Conservation (phyloP, 2,888 invertebrate genomes). For the Dasysyrphus albostriatus region DNA sequence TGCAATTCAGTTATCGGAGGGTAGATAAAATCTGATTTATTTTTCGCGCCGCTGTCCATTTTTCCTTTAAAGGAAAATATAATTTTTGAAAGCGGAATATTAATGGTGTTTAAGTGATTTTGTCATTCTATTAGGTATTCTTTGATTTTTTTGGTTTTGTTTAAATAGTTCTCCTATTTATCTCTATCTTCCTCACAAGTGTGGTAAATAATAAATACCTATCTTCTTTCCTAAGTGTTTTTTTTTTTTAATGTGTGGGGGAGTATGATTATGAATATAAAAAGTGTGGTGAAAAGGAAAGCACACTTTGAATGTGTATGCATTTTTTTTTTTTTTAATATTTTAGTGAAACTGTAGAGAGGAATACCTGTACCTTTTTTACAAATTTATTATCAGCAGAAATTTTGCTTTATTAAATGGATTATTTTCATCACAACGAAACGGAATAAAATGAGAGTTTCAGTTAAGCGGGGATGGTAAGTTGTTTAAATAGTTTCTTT, state of each 20-base stretch:
- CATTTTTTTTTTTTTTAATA: conserved; percentile 35
- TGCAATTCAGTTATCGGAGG: background rate
- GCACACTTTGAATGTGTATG: conserved; percentile 64
- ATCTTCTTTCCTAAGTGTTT: conserved; percentile 16
- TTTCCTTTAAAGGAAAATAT: background rate
- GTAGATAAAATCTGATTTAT: background rate
- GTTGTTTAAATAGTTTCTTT: background rate
- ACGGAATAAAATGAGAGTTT: conserved; percentile 44
- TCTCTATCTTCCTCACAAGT: conserved; percentile 3
- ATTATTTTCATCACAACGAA: conserved; percentile 51
- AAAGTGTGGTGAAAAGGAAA: conserved; percentile 67
- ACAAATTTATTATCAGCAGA: conserved; percentile 1
- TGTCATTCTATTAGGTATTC: conserved; percentile 12
- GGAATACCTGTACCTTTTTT: conserved; percentile 27
- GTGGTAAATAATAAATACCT: conserved; percentile 35
- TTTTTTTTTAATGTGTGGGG: conserved; percentile 37
- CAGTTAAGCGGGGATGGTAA: conserved; percentile 65
- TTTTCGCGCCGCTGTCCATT: background rate
- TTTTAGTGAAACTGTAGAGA: conserved; percentile 35
- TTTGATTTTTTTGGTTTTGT: background rate
- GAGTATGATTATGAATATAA: conserved; percentile 38
- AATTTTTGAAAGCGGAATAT: background rate
- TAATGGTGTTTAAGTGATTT: background rate
- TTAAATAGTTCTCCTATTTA: background rate
- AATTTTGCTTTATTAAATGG: conserved; percentile 23